A percentile compares a stretch with the other conserved stretches of the same genome.
Conservation (phyloP, 2,888 invertebrate species). For the Oeneis ivallda region DNA sequence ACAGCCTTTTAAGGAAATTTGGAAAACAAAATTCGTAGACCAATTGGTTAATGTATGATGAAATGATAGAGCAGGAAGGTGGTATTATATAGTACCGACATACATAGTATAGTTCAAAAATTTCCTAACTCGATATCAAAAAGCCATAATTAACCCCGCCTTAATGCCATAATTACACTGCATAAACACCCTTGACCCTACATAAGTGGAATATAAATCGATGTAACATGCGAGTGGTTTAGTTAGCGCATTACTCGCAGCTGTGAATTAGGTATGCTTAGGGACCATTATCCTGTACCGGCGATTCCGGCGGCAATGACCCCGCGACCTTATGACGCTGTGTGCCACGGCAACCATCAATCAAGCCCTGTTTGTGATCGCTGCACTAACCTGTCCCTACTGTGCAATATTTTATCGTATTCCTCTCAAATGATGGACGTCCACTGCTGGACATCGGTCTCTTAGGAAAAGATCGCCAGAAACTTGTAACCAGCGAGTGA, state of each 20-base stretch:
- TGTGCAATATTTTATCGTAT: neutral
- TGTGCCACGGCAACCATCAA: constrained; percentile 74
- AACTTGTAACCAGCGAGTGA: no score
- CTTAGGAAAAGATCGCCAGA: no score
- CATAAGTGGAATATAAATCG: constrained; percentile 3
- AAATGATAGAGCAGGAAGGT: no score
- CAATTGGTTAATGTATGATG: no score
- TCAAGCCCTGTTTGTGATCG: constrained; percentile 64
- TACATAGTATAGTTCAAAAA: neutral
- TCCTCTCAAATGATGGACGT: no score
- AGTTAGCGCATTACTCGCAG: constrained; percentile 12
- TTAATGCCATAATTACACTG: constrained; percentile 10
- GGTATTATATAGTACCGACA: neutral
- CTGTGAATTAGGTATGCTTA: constrained; percentile 20
- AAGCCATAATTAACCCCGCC: neutral
- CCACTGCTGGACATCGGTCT: no score
- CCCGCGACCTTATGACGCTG: constrained; percentile 72
- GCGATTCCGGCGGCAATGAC: constrained; percentile 72
- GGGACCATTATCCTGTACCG: constrained; percentile 41
- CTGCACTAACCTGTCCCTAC: neutral
- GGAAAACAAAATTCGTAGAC: no score
- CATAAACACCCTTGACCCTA: constrained; percentile 12
- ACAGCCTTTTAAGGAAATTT: no score
- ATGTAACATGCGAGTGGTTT: neutral
- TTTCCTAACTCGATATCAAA: neutral